Evolutionary conservation across 2,888 invertebrate species (phyloP).

Genomic region (Parnassius smintheus): DNA sequence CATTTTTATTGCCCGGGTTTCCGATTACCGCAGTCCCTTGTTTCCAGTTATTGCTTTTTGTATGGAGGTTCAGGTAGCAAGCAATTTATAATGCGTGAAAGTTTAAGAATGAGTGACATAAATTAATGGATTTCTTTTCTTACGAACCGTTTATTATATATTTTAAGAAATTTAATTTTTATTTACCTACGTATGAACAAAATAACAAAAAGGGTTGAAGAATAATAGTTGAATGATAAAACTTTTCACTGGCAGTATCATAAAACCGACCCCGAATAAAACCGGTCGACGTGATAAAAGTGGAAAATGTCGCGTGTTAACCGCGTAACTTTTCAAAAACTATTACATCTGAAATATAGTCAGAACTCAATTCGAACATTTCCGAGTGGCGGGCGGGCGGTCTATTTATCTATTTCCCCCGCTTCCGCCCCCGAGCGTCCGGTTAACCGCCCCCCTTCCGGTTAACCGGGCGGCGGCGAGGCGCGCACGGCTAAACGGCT

Average conservation of each 20-base stretch:
- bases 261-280: slow-evolving; percentile 63
- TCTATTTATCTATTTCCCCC: slow-evolving; percentile 82
- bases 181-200: not conserved
- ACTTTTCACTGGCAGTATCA: slow-evolving; percentile 50
- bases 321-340: slow-evolving; percentile 78
- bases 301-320: slow-evolving; percentile 77
- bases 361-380: slow-evolving; percentile 80
- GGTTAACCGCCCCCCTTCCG: slow-evolving; percentile 79
- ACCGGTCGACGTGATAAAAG: slow-evolving; percentile 67
- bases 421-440: slow-evolving; percentile 79
- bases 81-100: slow-evolving; percentile 31
- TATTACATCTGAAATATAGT: slow-evolving; percentile 80
- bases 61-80: slow-evolving; percentile 42
- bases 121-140: not conserved
- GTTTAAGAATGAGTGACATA: not conserved
- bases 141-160: not conserved
- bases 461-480: slow-evolving; percentile 77
- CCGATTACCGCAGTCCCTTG: slow-evolving; percentile 50
- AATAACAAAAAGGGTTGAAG: not conserved
- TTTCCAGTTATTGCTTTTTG: slow-evolving; percentile 54
- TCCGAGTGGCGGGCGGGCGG: slow-evolving; percentile 77
- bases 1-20: slow-evolving; percentile 54
- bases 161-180: not conserved
- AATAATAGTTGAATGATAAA: not conserved
- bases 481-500: slow-evolving; percentile 80